phyloP scores from a whole-genome alignment of 2,797 vertebrate species.

The Stomatorhinus walkeri region DNA sequence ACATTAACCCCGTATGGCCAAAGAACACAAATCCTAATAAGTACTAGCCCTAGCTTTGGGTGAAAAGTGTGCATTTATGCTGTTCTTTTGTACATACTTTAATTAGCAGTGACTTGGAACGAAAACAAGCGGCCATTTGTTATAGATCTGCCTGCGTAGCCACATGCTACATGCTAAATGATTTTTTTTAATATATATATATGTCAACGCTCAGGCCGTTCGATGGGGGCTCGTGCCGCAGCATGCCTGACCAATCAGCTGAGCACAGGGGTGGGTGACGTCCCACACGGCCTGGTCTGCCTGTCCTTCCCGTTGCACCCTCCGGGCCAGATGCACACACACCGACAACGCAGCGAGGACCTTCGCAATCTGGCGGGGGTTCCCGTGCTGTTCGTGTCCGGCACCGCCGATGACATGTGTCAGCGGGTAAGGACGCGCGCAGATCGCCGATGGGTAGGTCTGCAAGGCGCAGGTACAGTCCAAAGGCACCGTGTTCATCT shows the following conservation, averaged over 20 bases:
- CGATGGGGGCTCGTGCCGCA: slow-evolving; percentile 83
- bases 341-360: slow-evolving; percentile 72
- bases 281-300: slow-evolving; percentile 74
- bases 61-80: not conserved
- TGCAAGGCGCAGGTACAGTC: not conserved
- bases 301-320: slow-evolving; percentile 84
- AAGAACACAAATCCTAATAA: no score
- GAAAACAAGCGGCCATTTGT: not conserved
- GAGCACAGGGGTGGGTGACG: slow-evolving; percentile 47
- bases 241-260: slow-evolving; percentile 60
- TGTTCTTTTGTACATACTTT: not conserved
- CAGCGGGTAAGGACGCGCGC: slow-evolving; percentile 59
- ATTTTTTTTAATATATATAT: no score
- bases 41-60: no score
- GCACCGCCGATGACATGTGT: slow-evolving; percentile 84
- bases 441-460: not conserved
- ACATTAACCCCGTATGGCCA: no score
- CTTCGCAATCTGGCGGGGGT: slow-evolving; percentile 59
- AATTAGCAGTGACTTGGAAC: not conserved
- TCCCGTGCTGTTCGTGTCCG: slow-evolving; percentile 79
- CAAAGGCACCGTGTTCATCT: not conserved
- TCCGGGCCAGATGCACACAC: slow-evolving; percentile 64
- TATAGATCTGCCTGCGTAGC: not conserved
- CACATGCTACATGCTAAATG: not conserved
- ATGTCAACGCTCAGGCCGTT: slow-evolving; percentile 65